Percentiles rank a stretch among this genome's conserved stretches.
Conservation (phyloP, 2,113 vertebrate species). For the Otis tarda region DNA sequence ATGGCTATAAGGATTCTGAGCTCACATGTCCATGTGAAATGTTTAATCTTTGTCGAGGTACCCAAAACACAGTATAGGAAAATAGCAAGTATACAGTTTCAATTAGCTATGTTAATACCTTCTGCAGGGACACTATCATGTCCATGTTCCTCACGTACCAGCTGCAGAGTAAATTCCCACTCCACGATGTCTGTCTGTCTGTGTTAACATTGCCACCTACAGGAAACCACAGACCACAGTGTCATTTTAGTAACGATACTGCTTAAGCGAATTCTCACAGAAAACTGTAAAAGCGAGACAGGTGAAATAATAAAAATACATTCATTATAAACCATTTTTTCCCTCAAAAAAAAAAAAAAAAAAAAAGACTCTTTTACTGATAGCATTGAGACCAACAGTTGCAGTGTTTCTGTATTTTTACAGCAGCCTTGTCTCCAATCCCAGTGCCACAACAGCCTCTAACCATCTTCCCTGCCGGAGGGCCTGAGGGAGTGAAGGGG, state of each 20-base stretch:
- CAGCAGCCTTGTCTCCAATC: not conserved
- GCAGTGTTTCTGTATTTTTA: not conserved
- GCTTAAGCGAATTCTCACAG: not conserved
- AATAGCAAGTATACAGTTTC: not conserved
- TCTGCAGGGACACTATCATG: no score
- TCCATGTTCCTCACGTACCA: fast-evolving
- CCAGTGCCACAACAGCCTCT: not conserved
- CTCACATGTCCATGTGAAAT: not conserved
- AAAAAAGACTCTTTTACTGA: not conserved
- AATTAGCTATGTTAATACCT: not conserved
- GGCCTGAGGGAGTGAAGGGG: no score
- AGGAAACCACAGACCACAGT: not conserved
- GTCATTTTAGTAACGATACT: not conserved
- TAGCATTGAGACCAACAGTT: not conserved
- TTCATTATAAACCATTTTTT: not conserved
- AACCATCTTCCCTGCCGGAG: not conserved
- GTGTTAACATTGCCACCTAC: not conserved
- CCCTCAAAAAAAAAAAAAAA: not conserved
- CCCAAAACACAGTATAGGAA: not conserved
- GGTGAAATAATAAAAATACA: not conserved
- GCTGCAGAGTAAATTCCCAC: not conserved
- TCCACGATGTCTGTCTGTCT: fast-evolving
- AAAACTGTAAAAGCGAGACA: not conserved
- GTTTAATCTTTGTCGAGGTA: not conserved
- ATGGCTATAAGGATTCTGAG: not conserved